Evolutionary conservation across 2,113 vertebrate species (phyloP).

Genomic region (Monarcha castaneiventris): DNA sequence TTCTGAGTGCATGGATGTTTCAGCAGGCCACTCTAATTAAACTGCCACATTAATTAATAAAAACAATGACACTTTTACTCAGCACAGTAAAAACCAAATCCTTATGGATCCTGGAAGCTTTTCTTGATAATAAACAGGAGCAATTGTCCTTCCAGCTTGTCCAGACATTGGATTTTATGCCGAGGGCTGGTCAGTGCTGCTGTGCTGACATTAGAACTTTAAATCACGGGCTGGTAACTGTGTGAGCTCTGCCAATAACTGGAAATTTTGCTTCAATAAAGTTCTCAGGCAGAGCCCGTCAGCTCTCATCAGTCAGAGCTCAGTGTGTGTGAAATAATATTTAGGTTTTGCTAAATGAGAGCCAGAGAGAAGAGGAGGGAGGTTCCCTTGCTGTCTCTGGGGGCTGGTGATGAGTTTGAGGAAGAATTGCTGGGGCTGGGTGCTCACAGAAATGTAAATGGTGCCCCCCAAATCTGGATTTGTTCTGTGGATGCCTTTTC

Average conservation of each 20-base stretch:
- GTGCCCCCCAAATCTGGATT: neutral
- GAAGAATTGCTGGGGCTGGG: neutral
- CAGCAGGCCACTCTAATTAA: neutral
- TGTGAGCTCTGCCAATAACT: neutral
- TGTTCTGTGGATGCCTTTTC: neutral
- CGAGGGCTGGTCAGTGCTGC: neutral
- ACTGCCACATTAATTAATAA: neutral
- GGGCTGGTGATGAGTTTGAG: neutral
- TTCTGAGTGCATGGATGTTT: neutral
- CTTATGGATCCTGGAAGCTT: neutral
- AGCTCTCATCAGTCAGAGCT: neutral
- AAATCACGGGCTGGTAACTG: neutral
- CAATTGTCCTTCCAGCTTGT: neutral
- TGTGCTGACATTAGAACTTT: neutral
- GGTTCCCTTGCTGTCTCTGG: neutral
- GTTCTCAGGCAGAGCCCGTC: neutral
- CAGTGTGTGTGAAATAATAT: neutral
- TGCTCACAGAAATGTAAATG: neutral
- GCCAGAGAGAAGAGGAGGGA: neutral
- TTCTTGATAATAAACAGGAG: neutral
- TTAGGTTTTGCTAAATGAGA: neutral
- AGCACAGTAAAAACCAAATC: neutral
- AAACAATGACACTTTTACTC: neutral
- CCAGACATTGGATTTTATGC: neutral
- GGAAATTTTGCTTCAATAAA: neutral